Conservation (phyloP, 2,113 vertebrate species). For the Calypte anna region DNA sequence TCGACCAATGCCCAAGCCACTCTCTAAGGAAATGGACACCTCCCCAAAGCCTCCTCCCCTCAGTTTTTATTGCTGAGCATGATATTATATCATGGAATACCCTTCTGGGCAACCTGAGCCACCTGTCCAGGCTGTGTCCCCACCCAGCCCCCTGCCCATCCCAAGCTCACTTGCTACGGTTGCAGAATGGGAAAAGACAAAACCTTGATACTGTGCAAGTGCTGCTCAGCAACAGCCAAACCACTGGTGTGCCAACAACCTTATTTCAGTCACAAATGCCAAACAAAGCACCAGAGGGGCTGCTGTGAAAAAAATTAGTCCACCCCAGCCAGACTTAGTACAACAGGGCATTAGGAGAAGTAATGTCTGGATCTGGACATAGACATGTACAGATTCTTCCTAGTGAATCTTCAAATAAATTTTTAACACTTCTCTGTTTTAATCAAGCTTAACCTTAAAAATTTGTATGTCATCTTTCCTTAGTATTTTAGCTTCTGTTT, state of each 20-base stretch:
- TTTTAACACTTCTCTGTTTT: background rate
- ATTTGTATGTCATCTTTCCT: background rate
- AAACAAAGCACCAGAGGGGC: background rate
- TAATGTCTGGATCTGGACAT: background rate
- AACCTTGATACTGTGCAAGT: background rate
- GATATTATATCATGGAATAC: background rate
- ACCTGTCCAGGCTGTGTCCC: background rate
- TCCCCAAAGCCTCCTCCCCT: background rate
- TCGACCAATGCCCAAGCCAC: accelerated
- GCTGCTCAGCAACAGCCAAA: background rate
- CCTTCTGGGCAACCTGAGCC: background rate
- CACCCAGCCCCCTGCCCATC: background rate
- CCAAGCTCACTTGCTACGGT: background rate
- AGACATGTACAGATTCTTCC: background rate
- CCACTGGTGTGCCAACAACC: background rate
- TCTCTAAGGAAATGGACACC: background rate
- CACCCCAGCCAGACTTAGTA: background rate
- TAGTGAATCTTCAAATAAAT: background rate
- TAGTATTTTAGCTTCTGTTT: background rate
- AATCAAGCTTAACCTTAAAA: background rate
- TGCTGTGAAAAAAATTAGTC: background rate
- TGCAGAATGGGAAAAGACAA: background rate
- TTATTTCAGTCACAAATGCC: background rate
- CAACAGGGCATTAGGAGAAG: background rate
- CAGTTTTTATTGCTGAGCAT: background rate